Base-by-base conservation (phyloP, 37 sponge, comb jelly and placozoan genomes). In the Chondrosia reniformis region DNA sequence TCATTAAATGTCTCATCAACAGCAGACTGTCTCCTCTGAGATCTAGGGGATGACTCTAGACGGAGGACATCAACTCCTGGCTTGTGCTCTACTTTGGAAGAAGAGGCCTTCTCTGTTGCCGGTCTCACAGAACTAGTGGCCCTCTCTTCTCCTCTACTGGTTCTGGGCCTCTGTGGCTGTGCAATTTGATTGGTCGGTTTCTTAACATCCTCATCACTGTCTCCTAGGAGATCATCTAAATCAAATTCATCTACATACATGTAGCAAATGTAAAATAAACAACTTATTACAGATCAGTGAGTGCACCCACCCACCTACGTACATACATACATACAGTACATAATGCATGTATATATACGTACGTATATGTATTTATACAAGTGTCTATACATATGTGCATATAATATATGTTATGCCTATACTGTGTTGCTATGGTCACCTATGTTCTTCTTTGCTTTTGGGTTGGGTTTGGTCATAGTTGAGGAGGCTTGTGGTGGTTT, bases 171-270 rank as follows among this genome's bases (percentile, higher is more conserved):
- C 43, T 69, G 72, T n/a, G 36, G 42, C 19, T 19, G 72, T 38
- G 21, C 39, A 15, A 15, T 40, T 8, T 52, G 24, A 32, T 59
- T 77, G 63, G 4, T 5, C 66, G 2, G 41, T 5, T 45, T 34
- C 21, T 30, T 21, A 28, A 28, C 58, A 27, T 39, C 7, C 8
- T 40, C 79, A 36, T 36, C 33, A 12, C 34, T 42, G 80, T 67
- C 84, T 81, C 64, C 58, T 41, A 86, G 56, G 13, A 86, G 9
- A 34, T 86, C 87, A 76, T 83, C 87, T 31, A 44, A 61, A 31
- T 83, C 92, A 54, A 79, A 62, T 40, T 42, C 71, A 80, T 57
- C 84, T n/a, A n/a, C n/a, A n/a, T n/a, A n/a, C n/a, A 49, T 13
- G n/a, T 13, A 59, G 61, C 28, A 59, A 7, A 59, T 25, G 9